Percentiles rank a stretch among this genome's conserved stretches.
phyloP scores from a whole-genome alignment of 1,140 invertebrate genomes.

The Ostrea denselamellosa region DNA sequence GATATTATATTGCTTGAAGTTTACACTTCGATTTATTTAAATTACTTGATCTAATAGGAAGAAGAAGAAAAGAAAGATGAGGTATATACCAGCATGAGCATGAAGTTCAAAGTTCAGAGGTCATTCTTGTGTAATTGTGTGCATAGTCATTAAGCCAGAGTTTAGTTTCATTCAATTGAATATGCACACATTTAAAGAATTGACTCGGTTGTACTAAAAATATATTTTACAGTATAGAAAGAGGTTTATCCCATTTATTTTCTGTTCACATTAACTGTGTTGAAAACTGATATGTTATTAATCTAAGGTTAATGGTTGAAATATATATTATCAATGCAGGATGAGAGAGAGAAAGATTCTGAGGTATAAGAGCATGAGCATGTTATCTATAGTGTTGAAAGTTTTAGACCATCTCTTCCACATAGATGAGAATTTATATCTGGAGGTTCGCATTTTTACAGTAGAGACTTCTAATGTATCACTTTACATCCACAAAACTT shows the following conservation, averaged over 20 bases:
- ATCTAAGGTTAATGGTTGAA: not conserved
- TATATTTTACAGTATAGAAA: not conserved
- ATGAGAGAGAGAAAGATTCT: not conserved
- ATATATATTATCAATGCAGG: constrained; percentile 1
- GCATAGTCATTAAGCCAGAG: not conserved
- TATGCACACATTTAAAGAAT: constrained; percentile 4
- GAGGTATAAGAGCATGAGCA: constrained; percentile 30
- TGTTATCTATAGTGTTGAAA: not conserved
- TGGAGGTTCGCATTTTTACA: not conserved
- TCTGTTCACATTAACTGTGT: not conserved
- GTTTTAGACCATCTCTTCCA: not conserved
- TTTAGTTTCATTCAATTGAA: not conserved
- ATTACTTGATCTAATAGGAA: not conserved
- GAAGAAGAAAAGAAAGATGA: constrained; percentile 32
- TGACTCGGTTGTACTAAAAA: not conserved
- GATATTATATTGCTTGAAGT: not conserved
- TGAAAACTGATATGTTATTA: not conserved
- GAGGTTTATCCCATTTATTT: not conserved
- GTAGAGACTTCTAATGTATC: not conserved
- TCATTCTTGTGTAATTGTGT: not conserved
- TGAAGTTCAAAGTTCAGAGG: constrained; percentile 20
- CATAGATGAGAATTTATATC: not conserved
- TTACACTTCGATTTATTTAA: not conserved
- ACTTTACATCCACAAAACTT: not conserved
- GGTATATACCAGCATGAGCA: constrained; percentile 7